Evolutionary conservation across 2,888 invertebrate genomes (phyloP).

Genomic region (Orthosia gracilis): DNA sequence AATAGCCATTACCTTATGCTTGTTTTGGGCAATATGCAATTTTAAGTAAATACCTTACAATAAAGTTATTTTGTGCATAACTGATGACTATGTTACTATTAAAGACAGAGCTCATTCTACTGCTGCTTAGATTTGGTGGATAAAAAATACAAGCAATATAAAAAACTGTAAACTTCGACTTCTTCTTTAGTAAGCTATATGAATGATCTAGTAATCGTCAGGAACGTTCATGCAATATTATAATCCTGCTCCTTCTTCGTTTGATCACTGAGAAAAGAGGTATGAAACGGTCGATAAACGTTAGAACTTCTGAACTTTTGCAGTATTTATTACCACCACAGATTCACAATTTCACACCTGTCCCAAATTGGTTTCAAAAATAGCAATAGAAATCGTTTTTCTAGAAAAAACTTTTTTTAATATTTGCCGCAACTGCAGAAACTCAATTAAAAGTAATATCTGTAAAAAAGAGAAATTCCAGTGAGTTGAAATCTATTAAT

Average conservation of each 20-base stretch:
- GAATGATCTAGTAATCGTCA: no score
- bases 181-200: background rate
- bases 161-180: background rate
- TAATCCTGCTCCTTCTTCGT: no score
- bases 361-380: slow-evolving; percentile 23
- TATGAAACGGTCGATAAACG: background rate
- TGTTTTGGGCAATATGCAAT: background rate
- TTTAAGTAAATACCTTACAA: no score
- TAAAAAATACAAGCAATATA: background rate
- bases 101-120: background rate
- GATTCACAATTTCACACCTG: slow-evolving; percentile 15
- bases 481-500: slow-evolving; percentile 58
- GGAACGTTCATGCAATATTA: no score
- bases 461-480: slow-evolving; percentile 59
- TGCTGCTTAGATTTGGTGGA: no score
- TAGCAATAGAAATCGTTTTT: slow-evolving; percentile 21
- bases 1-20: no score
- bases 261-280: no score
- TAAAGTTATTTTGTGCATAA: no score
- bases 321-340: background rate
- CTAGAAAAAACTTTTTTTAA: slow-evolving; percentile 25
- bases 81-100: background rate
- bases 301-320: background rate
- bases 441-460: slow-evolving; percentile 41
- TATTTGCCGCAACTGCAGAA: slow-evolving; percentile 14